These are phyloP conservation scores for Sitta carolinensis DNA, from an alignment of 2,797 vertebrate species.

Conservation along the genomic window DNA sequence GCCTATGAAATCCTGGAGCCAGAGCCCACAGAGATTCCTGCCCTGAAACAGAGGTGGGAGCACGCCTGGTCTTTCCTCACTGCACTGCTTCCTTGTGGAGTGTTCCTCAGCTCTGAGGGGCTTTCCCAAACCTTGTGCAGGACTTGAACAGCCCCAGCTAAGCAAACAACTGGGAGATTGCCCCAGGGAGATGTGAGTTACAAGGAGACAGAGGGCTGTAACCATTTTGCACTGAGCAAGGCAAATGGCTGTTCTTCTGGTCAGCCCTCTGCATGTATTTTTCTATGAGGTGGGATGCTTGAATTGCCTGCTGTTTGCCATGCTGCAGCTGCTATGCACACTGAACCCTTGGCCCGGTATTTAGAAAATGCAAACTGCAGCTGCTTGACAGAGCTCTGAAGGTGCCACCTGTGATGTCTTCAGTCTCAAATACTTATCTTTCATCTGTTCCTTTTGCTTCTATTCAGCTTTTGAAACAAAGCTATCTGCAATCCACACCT, in stretches of 20 bases:
- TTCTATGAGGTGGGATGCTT: neutral
- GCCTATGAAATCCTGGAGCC: slow-evolving; percentile 94
- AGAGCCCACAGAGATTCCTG: slow-evolving; percentile 93
- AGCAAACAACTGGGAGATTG: neutral
- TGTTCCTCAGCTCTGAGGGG: neutral
- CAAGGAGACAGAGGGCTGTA: neutral
- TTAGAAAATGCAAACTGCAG: neutral
- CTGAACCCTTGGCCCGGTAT: neutral
- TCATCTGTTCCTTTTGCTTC: neutral
- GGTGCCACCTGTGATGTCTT: neutral
- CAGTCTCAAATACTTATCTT: neutral
- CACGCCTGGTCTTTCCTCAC: accelerated
- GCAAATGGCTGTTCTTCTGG: neutral
- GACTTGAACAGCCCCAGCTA: neutral
- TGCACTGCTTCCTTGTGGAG: neutral
- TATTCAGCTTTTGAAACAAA: neutral
- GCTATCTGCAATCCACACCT: neutral
- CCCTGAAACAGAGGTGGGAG: slow-evolving; percentile 91
- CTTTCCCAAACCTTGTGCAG: neutral
- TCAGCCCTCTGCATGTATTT: neutral
- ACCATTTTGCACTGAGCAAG: neutral
- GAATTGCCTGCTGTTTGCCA: neutral
- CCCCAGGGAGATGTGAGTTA: neutral
- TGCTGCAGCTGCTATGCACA: neutral
- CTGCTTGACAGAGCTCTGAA: neutral